phyloP scores from a whole-genome alignment of 2,113 vertebrate species.

The Manacus vitellinus region DNA sequence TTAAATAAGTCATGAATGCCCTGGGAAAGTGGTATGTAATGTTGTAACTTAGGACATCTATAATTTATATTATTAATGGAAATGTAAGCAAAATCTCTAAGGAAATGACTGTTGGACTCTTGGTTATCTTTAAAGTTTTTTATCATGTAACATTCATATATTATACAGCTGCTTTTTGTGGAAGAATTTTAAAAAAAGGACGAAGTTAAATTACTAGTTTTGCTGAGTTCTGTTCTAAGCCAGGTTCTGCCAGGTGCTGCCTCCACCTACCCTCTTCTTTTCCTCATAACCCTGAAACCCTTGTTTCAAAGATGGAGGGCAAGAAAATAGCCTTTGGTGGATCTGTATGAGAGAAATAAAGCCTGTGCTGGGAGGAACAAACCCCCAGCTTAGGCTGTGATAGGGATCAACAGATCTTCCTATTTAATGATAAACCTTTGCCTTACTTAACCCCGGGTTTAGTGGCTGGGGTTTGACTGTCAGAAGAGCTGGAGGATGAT shows the following conservation, averaged over 20 bases:
- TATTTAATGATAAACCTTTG: neutral
- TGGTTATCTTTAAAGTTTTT: neutral
- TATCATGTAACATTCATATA: neutral
- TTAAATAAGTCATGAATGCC: neutral
- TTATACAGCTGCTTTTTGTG: neutral
- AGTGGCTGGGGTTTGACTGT: neutral
- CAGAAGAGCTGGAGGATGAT: neutral
- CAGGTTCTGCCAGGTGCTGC: neutral
- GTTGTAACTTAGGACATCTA: neutral
- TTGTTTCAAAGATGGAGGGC: neutral
- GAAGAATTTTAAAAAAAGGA: neutral
- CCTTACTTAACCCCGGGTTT: neutral
- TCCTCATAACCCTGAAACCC: fast-evolving
- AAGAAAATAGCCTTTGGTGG: neutral
- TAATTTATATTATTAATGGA: neutral
- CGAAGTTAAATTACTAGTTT: neutral
- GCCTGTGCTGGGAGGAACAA: neutral
- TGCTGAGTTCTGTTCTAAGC: neutral
- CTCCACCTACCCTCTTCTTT: neutral
- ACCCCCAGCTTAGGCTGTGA: neutral
- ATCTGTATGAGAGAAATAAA: neutral
- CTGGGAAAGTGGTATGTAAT: neutral
- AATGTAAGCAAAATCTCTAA: neutral
- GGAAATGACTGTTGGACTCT: neutral
- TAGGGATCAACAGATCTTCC: neutral